Conservation (phyloP, 2,888 invertebrate genomes). For the Ptychoptera contaminata region DNA sequence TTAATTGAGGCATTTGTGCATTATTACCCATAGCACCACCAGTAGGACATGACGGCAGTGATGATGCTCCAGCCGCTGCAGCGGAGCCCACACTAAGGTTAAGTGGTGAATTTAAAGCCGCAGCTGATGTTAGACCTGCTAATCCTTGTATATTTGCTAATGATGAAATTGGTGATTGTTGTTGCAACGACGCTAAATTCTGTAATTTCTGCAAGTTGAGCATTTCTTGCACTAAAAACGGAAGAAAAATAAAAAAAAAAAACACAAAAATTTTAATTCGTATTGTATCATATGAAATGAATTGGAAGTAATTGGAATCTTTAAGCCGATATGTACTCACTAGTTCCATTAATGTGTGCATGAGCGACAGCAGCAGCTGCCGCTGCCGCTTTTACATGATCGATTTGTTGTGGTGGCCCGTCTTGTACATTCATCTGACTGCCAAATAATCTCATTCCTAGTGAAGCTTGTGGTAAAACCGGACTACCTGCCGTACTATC, state of each 20-base stretch:
- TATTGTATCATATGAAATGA: background rate
- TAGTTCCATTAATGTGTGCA: constrained; percentile 47
- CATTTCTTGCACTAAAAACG: constrained; percentile 30
- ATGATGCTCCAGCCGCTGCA: constrained; percentile 5
- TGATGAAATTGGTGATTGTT: constrained; percentile 37
- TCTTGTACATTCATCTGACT: background rate
- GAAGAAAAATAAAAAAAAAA: background rate
- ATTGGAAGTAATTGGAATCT: constrained; percentile 17
- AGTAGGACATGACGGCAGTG: constrained; percentile 26
- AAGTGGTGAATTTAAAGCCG: constrained; percentile 63
- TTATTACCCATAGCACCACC: constrained; percentile 9
- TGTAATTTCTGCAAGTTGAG: constrained; percentile 49
- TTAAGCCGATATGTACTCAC: constrained; percentile 36
- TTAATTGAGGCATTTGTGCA: constrained; percentile 68
- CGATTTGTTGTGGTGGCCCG: constrained; percentile 10
- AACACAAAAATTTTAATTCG: background rate
- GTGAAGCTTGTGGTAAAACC: background rate
- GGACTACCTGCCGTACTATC: constrained; percentile 3
- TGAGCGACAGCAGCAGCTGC: constrained; percentile 35
- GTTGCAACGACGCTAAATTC: constrained; percentile 56
- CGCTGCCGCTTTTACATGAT: constrained; percentile 30
- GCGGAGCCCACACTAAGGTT: constrained; percentile 57
- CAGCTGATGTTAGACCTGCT: constrained; percentile 29
- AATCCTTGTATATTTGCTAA: constrained; percentile 46
- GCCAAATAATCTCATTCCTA: background rate